Evolutionary conservation across 2,113 vertebrate genomes (phyloP).

Genomic region (Ictalurus furcatus): DNA sequence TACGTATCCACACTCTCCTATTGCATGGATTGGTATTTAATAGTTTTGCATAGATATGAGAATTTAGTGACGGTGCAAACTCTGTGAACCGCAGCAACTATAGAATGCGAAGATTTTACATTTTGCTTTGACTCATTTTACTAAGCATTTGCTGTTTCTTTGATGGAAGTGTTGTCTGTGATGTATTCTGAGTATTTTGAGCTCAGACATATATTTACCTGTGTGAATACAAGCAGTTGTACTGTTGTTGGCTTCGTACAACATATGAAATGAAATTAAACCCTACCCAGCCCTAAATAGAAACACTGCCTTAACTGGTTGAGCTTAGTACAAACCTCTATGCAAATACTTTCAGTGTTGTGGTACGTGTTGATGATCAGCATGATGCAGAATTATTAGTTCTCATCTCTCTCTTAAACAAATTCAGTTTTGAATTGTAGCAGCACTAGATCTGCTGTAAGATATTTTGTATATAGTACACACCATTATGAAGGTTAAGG

Average conservation of each 20-base stretch:
- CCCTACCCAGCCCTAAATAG: neutral
- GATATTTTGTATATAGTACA: neutral
- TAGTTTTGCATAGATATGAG: neutral
- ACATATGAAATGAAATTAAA: neutral
- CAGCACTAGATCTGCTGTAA: neutral
- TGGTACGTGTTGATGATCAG: neutral
- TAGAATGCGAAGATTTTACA: no score
- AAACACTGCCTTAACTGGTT: neutral
- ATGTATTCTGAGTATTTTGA: neutral
- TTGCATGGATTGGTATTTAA: neutral
- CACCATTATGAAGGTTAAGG: neutral
- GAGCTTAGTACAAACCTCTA: neutral
- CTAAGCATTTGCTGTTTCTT: neutral
- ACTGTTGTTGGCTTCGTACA: neutral
- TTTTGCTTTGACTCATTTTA: neutral
- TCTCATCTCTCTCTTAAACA: neutral
- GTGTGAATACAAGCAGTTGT: neutral
- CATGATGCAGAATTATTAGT: neutral
- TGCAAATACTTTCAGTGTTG: neutral
- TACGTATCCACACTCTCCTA: conserved; percentile 55
- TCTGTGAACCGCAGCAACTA: neutral
- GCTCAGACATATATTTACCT: neutral
- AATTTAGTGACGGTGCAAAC: neutral
- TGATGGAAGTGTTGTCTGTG: neutral
- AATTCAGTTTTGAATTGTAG: neutral